These are phyloP conservation scores for Cirrhinus mrigala DNA, from an alignment of 2,797 vertebrate genomes.

Conservation along the genomic window DNA sequence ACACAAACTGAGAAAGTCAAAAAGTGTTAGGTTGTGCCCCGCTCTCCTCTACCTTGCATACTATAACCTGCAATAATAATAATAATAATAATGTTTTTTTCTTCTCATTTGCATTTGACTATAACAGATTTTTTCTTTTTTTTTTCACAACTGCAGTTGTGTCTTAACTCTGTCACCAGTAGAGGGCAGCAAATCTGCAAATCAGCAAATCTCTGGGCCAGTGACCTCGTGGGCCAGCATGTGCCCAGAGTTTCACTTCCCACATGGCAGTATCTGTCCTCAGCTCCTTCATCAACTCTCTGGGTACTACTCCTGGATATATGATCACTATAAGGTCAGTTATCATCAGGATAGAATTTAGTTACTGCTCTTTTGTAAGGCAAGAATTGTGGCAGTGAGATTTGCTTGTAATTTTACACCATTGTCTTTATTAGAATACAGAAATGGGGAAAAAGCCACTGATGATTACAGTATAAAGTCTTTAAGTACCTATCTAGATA, in stretches of 20 bases:
- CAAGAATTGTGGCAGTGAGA: neutral
- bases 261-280: slow-evolving; percentile 87
- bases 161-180: slow-evolving; percentile 74
- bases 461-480: no score
- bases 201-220: slow-evolving; percentile 84
- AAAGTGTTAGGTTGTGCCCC: no score
- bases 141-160: slow-evolving; percentile 91
- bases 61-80: neutral
- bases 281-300: slow-evolving; percentile 87
- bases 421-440: no score
- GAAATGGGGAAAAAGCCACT: no score
- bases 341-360: neutral
- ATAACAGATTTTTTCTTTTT: no score
- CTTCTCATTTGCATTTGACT: neutral
- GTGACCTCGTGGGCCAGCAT: slow-evolving; percentile 80
- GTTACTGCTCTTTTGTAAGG: neutral
- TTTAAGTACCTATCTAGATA: no score
- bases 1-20: no score
- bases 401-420: no score
- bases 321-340: slow-evolving; percentile 92
- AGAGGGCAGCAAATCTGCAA: slow-evolving; percentile 83
- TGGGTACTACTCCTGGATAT: slow-evolving; percentile 89
- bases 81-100: no score
- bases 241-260: slow-evolving; percentile 84
- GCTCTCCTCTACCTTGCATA: no score